phyloP scores from a whole-genome alignment of 2,888 invertebrate species.

The Gymnosoma rotundatum region DNA sequence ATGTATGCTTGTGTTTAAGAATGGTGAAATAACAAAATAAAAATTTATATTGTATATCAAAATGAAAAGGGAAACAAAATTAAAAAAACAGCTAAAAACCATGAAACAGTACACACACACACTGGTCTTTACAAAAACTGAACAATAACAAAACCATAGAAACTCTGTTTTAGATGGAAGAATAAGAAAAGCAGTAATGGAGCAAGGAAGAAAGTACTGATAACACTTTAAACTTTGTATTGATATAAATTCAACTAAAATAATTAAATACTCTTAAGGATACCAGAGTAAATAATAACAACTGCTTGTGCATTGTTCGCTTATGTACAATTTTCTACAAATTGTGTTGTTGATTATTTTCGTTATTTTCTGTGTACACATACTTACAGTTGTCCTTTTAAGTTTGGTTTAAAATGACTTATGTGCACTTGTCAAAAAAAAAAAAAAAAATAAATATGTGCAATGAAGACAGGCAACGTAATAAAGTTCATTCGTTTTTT shows the following conservation, averaged over 20 bases:
- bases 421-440: constrained; percentile 66
- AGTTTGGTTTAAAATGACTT: constrained; percentile 45
- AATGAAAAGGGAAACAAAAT: background rate
- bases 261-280: constrained; percentile 21
- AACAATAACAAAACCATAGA: background rate
- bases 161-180: background rate
- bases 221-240: constrained; percentile 2
- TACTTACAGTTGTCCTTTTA: constrained; percentile 24
- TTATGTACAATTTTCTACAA: constrained; percentile 41
- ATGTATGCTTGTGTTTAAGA: background rate
- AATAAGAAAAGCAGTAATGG: background rate
- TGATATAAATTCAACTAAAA: constrained; percentile 13
- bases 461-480: background rate
- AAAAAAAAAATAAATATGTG: constrained; percentile 55
- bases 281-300: constrained; percentile 21
- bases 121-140: background rate
- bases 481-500: too few species aligned
- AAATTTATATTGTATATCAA: too few species aligned
- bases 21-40: too few species aligned
- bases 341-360: constrained; percentile 14
- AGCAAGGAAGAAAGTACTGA: background rate
- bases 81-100: background rate
- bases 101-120: too few species aligned
- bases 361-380: background rate
- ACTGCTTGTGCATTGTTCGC: background rate